These are phyloP conservation scores for Empidonax traillii DNA, from an alignment of 2,113 vertebrate genomes.

Conservation along the genomic window DNA sequence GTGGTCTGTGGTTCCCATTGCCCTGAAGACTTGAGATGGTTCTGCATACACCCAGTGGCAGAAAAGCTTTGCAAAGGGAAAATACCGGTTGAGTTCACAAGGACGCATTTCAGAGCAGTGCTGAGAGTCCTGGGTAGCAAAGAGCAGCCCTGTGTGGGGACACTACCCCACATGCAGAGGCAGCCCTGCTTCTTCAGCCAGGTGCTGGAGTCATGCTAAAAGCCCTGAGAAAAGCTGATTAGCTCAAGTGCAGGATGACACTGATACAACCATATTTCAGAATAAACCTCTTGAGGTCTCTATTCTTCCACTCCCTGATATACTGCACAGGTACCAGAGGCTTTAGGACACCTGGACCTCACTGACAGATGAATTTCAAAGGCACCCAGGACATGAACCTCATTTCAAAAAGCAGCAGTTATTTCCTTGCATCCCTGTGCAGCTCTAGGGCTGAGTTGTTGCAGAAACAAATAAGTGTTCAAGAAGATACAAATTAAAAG, in stretches of 20 bases:
- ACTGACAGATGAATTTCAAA: neutral
- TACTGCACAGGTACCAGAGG: neutral
- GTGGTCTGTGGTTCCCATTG: neutral
- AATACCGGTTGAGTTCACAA: rapidly evolving
- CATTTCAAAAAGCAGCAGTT: neutral
- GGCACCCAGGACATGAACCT: neutral
- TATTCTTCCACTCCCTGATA: neutral
- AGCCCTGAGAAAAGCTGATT: neutral
- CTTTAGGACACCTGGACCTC: neutral
- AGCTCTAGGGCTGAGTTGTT: neutral
- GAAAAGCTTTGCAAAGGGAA: neutral
- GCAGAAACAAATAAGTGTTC: neutral
- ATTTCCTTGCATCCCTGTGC: neutral
- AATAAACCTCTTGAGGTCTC: neutral
- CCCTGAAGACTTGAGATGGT: neutral
- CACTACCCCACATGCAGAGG: neutral
- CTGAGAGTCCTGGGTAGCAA: neutral
- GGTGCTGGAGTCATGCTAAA: neutral
- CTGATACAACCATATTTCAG: neutral
- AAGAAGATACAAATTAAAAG: neutral
- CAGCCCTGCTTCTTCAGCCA: neutral
- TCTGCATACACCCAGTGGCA: neutral
- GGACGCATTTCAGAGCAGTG: rapidly evolving
- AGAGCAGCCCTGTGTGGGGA: neutral
- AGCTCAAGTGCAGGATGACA: neutral